Percentiles rank a stretch among this genome's conserved stretches.
Evolutionary conservation across 2,797 vertebrate species (phyloP).

Genomic region (Cichlasoma orientale): DNA sequence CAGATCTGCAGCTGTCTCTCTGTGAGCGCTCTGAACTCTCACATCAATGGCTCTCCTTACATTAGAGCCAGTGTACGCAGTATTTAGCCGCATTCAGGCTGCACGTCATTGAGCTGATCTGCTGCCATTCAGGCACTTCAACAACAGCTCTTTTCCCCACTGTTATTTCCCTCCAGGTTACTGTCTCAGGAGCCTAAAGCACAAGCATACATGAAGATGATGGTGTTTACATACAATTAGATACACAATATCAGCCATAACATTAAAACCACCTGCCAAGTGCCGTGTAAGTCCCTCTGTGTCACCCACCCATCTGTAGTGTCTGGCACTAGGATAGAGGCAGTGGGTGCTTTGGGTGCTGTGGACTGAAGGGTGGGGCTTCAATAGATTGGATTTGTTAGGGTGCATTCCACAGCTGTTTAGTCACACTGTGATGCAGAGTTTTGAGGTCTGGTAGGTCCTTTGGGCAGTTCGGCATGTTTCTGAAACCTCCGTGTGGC

Average conservation of each 20-base stretch:
- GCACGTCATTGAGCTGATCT: neutral
- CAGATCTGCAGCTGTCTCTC: neutral
- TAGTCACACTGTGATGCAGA: neutral
- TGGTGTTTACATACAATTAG: neutral
- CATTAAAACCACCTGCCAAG: neutral
- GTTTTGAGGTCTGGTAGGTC: too few species aligned
- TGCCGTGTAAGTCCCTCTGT: neutral
- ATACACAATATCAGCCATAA: neutral
- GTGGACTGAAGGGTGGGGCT: neutral
- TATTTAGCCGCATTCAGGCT: neutral
- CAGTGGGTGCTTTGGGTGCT: neutral
- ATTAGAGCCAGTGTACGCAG: neutral
- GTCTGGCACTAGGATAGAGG: neutral
- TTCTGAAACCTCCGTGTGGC: too few species aligned
- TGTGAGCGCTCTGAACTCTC: neutral
- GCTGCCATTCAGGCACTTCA: neutral
- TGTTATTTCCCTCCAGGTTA: neutral
- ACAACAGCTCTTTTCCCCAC: neutral
- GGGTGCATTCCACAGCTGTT: neutral
- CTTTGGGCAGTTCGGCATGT: too few species aligned
- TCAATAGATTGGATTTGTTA: neutral
- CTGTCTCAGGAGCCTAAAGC: neutral
- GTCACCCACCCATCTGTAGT: neutral
- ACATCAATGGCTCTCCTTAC: rapidly evolving
- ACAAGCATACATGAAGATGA: neutral